phyloP scores from a whole-genome alignment of 1,140 invertebrate genomes.

The Diabrotica undecimpunctata region DNA sequence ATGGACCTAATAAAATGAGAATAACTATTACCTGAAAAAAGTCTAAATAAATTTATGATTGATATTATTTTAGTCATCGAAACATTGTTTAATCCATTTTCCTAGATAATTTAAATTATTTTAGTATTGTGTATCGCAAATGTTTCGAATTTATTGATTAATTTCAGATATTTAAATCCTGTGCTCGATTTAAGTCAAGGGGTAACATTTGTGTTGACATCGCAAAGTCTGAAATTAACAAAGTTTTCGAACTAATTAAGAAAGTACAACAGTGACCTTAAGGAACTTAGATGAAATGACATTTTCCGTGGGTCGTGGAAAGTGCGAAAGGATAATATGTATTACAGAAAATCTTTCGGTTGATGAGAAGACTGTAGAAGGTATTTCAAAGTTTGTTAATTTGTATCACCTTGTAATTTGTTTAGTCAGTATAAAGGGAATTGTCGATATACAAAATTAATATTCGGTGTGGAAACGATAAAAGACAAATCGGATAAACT shows the following conservation, averaged over 20 bases:
- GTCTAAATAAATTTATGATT: no score
- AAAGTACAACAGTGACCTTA: conserved; percentile 1
- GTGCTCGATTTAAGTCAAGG: not conserved
- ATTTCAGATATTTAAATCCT: conserved; percentile 1
- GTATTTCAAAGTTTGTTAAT: no score
- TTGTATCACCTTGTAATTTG: no score
- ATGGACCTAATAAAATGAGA: no score
- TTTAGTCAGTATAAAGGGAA: no score
- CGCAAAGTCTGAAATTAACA: conserved; percentile 2
- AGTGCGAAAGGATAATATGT: conserved; percentile 2
- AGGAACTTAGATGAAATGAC: not conserved
- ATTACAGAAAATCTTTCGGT: not conserved
- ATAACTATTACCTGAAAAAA: no score
- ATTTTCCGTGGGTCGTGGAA: not conserved
- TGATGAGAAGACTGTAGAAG: not conserved
- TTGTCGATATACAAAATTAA: no score
- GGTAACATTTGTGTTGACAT: not conserved
- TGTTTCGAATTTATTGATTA: not conserved
- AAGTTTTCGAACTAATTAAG: conserved; percentile 3
- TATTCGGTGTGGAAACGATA: no score
- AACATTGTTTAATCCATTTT: no score
- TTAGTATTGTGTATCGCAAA: not conserved
- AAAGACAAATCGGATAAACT: no score
- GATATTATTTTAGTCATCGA: no score
- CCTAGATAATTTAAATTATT: no score